Percentiles rank a stretch among this genome's conserved stretches.
Evolutionary conservation across 1,140 invertebrate species (phyloP).

Genomic region (Aphelenchoides avenae): DNA sequence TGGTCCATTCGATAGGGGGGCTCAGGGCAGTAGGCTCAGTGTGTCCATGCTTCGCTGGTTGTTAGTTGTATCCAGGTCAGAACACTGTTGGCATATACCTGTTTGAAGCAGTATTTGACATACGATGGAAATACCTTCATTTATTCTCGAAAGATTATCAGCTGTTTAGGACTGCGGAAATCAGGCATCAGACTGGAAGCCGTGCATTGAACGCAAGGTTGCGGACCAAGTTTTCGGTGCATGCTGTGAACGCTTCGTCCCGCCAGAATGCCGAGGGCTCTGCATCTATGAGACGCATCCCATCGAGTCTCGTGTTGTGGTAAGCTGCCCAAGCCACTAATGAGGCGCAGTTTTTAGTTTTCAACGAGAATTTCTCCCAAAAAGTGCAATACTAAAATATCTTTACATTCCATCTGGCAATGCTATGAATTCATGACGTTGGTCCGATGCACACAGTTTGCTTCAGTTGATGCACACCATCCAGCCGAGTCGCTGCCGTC

Average conservation of each 20-base stretch:
- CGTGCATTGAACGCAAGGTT: constrained; percentile 57
- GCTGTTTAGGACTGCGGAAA: constrained; percentile 49
- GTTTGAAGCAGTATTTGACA: not conserved
- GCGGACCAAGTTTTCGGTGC: constrained; percentile 57
- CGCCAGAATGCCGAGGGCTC: constrained; percentile 56
- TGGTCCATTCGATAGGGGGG: too few relatives aligned
- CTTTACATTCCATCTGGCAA: too few relatives aligned
- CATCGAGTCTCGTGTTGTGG: constrained; percentile 54
- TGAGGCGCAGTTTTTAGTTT: too few relatives aligned
- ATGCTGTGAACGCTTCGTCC: constrained; percentile 58
- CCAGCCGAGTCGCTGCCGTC: constrained; percentile 54
- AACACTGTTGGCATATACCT: not conserved
- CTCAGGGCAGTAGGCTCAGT: not conserved
- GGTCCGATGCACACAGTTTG: not conserved
- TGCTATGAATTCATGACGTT: not conserved
- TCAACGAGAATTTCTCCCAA: too few relatives aligned
- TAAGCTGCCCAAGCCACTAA: too few relatives aligned
- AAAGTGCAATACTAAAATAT: too few relatives aligned
- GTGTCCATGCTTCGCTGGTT: not conserved
- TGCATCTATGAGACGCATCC: constrained; percentile 59
- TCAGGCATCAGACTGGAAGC: constrained; percentile 53
- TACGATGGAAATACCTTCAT: not conserved
- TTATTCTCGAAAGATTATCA: not conserved
- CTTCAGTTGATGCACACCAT: constrained; percentile 59
- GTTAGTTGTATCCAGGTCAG: not conserved